Conservation (phyloP, 2,113 vertebrate genomes). For the Smithornis capensis region DNA sequence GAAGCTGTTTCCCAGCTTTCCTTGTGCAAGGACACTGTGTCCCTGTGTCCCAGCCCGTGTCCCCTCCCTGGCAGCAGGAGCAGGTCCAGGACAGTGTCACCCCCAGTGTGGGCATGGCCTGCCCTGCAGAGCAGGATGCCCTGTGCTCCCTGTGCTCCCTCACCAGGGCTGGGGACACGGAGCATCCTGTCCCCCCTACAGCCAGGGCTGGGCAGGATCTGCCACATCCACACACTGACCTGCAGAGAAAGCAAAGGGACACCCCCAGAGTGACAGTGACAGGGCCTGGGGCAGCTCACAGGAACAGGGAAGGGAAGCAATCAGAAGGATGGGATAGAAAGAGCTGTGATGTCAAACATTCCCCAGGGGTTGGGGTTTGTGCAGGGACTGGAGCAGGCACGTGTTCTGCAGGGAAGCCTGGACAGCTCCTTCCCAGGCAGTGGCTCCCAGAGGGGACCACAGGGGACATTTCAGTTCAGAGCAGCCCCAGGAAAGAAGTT, state of each 20-base stretch:
- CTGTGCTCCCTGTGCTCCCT: not conserved
- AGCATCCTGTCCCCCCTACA: not conserved
- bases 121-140: not conserved
- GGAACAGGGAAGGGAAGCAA: not conserved
- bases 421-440: no score
- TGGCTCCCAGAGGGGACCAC: not conserved
- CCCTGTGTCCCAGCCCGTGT: not conserved
- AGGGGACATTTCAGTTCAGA: not conserved
- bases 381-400: no score
- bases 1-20: not conserved
- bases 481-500: no score
- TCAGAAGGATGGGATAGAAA: not conserved
- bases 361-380: not conserved
- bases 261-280: no score
- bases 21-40: fast-evolving
- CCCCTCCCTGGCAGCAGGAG: not conserved
- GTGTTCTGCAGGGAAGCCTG: not conserved
- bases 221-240: not conserved
- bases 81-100: not conserved
- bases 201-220: not conserved
- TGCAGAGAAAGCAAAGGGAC: no score
- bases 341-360: not conserved
- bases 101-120: not conserved
- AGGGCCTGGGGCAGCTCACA: fast-evolving
- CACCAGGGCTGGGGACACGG: not conserved